phyloP scores from a whole-genome alignment of 1,140 invertebrate genomes.

The Marisa cornuarietis region DNA sequence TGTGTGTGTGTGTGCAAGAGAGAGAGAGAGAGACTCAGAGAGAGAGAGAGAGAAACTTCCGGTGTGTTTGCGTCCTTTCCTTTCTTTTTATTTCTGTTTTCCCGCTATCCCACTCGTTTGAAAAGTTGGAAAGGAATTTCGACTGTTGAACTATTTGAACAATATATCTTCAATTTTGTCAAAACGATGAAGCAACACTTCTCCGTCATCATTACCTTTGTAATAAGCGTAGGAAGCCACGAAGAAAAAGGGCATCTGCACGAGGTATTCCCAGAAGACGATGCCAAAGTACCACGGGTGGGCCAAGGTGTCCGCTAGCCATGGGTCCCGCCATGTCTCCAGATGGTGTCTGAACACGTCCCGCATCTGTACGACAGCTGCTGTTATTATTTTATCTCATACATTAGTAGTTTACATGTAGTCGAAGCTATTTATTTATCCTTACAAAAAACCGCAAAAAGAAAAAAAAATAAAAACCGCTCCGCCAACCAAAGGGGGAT shows the following conservation, averaged over 20 bases:
- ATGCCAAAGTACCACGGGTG: slow-evolving; percentile 42
- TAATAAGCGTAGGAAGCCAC: slow-evolving; percentile 38
- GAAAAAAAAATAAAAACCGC: neutral
- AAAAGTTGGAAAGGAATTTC: no score
- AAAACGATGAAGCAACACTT: neutral
- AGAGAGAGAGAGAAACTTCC: neutral
- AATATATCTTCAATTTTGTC: no score
- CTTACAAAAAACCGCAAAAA: neutral
- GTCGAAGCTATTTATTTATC: no score
- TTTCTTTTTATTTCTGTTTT: neutral
- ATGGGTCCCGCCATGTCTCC: slow-evolving; percentile 29
- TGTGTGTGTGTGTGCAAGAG: no score
- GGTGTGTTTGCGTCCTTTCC: neutral
- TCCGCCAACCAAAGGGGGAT: no score
- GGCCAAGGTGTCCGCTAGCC: slow-evolving; percentile 24
- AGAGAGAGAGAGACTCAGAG: neutral
- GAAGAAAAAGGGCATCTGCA: slow-evolving; percentile 47
- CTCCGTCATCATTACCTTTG: slow-evolving; percentile 25
- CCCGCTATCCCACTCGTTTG: neutral
- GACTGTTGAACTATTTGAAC: no score
- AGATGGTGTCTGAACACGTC: slow-evolving; percentile 16
- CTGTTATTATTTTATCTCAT: no score
- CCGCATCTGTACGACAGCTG: slow-evolving; percentile 13
- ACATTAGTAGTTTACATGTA: no score
- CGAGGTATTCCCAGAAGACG: slow-evolving; percentile 32